Evolutionary conservation across 2,888 invertebrate genomes (phyloP).

Genomic region (Danaus chrysippus): DNA sequence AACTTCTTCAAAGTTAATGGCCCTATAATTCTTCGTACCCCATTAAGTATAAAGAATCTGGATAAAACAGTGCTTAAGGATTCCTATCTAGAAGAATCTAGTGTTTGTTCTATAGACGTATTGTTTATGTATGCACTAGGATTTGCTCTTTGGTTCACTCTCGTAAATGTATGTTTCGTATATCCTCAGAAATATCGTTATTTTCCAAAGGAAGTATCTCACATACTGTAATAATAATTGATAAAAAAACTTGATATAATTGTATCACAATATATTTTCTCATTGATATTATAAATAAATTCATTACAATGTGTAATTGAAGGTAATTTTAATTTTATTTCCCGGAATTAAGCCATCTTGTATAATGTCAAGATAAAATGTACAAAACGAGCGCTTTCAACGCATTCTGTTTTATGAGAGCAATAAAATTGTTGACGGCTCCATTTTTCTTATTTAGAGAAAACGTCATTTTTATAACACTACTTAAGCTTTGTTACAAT

Average conservation of each 20-base stretch:
- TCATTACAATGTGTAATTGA: neutral
- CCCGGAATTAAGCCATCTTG: constrained; percentile 28
- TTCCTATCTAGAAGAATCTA: too few relatives aligned
- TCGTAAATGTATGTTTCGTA: too few relatives aligned
- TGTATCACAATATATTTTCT: too few relatives aligned
- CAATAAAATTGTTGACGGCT: constrained; percentile 37
- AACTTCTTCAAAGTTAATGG: constrained; percentile 33
- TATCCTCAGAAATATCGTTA: too few relatives aligned
- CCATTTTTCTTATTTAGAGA: constrained; percentile 35
- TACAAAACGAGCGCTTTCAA: constrained; percentile 24
- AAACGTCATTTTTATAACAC: constrained; percentile 35
- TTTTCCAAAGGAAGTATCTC: too few relatives aligned
- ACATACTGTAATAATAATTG: too few relatives aligned
- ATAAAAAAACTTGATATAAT: too few relatives aligned
- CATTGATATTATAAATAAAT: neutral
- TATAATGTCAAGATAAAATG: constrained; percentile 31
- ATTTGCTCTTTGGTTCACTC: too few relatives aligned
- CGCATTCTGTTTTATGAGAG: constrained; percentile 37
- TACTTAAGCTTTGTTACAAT: constrained; percentile 17
- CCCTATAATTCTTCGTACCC: constrained; percentile 31
- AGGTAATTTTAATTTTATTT: constrained; percentile 13
- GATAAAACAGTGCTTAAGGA: constrained; percentile 19
- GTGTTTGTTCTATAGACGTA: too few relatives aligned
- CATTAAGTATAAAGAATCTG: constrained; percentile 31
- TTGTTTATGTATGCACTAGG: too few relatives aligned